These are phyloP conservation scores for Tuberolachnus salignus DNA, from an alignment of 2,888 invertebrate genomes.

Conservation along the genomic window DNA sequence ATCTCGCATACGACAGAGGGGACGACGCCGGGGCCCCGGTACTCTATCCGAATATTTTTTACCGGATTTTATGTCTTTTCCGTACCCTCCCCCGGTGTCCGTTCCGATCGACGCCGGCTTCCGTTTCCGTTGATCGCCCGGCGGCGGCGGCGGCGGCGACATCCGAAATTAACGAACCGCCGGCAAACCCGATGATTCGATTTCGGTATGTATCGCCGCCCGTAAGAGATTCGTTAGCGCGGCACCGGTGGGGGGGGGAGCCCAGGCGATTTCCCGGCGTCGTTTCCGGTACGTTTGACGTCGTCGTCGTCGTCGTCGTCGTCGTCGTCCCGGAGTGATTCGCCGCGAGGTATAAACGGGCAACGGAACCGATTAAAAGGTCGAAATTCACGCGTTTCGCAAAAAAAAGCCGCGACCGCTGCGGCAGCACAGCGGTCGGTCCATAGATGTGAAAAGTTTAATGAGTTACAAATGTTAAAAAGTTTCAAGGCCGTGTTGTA, in stretches of 20 bases:
- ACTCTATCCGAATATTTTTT: too few species aligned
- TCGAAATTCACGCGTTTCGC: conserved; percentile 19
- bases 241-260: neutral
- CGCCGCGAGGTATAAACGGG: neutral
- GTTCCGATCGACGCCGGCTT: too few species aligned
- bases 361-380: conserved; percentile 34
- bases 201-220: conserved; percentile 30
- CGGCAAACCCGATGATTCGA: conserved; percentile 36
- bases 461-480: too few species aligned
- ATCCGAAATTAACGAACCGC: conserved; percentile 55
- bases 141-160: conserved; percentile 1
- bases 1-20: too few species aligned
- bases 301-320: neutral
- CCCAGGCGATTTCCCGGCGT: neutral
- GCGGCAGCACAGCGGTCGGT: too few species aligned
- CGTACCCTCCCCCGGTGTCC: too few species aligned
- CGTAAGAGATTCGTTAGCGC: conserved; percentile 33
- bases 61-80: too few species aligned
- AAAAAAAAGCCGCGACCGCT: too few species aligned
- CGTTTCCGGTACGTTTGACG: conserved; percentile 20
- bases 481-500: too few species aligned
- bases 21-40: too few species aligned
- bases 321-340: neutral
- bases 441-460: too few species aligned
- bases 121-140: too few species aligned